Evolutionary conservation across 2,888 invertebrate species (phyloP), one percentile per base, ranked within the genome.

Genomic region (Leptinotarsa haldemani): DNA sequence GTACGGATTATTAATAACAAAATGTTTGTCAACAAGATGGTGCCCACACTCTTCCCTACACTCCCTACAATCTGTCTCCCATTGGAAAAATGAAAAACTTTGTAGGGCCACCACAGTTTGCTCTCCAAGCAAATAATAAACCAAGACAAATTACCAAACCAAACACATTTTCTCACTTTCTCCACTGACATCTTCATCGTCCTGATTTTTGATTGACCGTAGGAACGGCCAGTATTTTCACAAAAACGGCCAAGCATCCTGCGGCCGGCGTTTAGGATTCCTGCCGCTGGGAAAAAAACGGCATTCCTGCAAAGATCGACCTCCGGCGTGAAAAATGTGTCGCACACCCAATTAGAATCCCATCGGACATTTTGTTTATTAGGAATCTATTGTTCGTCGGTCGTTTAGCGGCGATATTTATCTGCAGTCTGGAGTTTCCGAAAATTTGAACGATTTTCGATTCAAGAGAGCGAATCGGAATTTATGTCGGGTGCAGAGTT

Each of bases 341-440:
- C 46, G 46, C 67, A 65, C 64, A 71, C 73, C 78, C 77, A 79
- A 80, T 80, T 80, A 80, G 70, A 76, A 73, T 56, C 73, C 71
- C 70, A 72, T 68, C 71, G 53, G 66, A 76, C 76, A 79, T 77
- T 76, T 75, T 74, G 79, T 79, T 79, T 79, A 79, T 79, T 75
- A 78, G 77, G 73, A 74, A 77, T 77, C 77, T 69, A 76, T 76
- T 74, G 74, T 74, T 71, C 56, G 68, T 65, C 74, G 56, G 74
- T 53, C 74, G 61, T 40, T 61, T 61, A 61, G 40, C 61, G 40
- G 40, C n/a, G 61, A 30, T 69, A 69, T 69, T 69, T 65, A 58
- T 65, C 67, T 25, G 61, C 16, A 30, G 76, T 74, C 67, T 67
- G 73, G 67, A 71, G 71, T 78, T 78, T 78, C 78, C 76, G 71